Conservation (phyloP, 1,140 invertebrate genomes). For the Anoplolepis gracilipes region DNA sequence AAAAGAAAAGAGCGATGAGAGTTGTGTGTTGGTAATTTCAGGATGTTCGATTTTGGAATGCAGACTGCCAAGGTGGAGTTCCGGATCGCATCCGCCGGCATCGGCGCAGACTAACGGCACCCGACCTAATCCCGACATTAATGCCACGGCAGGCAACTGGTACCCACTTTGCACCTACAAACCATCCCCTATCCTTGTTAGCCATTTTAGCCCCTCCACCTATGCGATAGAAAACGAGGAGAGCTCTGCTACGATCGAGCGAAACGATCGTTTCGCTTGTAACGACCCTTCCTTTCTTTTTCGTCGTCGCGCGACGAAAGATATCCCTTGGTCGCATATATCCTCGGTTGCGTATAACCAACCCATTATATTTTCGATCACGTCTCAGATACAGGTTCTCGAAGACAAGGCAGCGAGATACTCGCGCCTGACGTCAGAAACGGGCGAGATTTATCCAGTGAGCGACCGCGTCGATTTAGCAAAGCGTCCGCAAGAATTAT, state of each 20-base stretch:
- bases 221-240: background rate
- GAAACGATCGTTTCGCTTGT: conserved; percentile 55
- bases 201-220: conserved; percentile 18
- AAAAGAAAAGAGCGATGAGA: background rate
- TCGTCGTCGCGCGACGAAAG: conserved; percentile 21
- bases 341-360: conserved; percentile 47
- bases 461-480: background rate
- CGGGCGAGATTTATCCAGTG: background rate
- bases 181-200: conserved; percentile 35
- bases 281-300: background rate
- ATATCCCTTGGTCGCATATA: conserved; percentile 36
- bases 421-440: background rate
- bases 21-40: conserved; percentile 30
- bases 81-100: conserved; percentile 36
- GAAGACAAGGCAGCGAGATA: conserved; percentile 43
- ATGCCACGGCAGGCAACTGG: conserved; percentile 77
- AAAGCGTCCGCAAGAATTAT: conserved; percentile 41
- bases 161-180: conserved; percentile 72
- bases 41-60: conserved; percentile 49
- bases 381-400: conserved; percentile 21
- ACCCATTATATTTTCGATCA: conserved; percentile 63
- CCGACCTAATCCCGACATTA: conserved; percentile 78
- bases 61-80: conserved; percentile 54
- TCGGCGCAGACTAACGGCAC: conserved; percentile 60
- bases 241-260: conserved; percentile 13